These are phyloP conservation scores for Drosophila mercatorum DNA, from an alignment of 2,888 invertebrate genomes.

Conservation along the genomic window DNA sequence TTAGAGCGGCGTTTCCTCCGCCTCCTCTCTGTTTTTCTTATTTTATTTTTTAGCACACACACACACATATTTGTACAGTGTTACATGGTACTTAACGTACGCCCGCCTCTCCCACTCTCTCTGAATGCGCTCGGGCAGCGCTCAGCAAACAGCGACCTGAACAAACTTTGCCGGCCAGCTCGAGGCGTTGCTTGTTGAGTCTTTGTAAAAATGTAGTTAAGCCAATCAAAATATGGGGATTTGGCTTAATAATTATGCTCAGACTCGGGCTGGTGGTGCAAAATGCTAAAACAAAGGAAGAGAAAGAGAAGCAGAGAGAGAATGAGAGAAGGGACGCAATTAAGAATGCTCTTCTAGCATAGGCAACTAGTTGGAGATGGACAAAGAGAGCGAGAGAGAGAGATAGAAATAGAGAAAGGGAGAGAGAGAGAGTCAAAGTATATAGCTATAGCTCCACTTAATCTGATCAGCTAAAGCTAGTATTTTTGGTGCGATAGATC, in stretches of 20 bases:
- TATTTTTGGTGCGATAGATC: not conserved
- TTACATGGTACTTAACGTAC: conserved; percentile 13
- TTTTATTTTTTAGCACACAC: not conserved
- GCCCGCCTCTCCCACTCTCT: not conserved
- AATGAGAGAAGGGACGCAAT: not conserved
- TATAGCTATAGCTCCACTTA: too few relatives aligned
- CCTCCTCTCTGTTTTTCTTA: not conserved
- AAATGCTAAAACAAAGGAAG: not conserved
- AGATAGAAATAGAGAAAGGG: not conserved
- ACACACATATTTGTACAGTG: conserved; percentile 2
- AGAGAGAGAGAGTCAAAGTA: not conserved
- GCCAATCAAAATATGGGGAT: conserved; percentile 10
- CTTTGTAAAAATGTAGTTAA: conserved; percentile 9
- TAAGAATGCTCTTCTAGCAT: too few relatives aligned
- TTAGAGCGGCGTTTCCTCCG: not conserved
- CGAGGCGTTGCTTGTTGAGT: conserved; percentile 10
- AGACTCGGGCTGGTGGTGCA: not conserved
- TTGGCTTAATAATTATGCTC: conserved; percentile 5
- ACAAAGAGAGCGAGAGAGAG: not conserved
- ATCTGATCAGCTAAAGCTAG: not conserved
- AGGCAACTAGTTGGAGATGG: not conserved
- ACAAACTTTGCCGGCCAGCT: conserved; percentile 12
- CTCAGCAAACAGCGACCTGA: conserved; percentile 15
- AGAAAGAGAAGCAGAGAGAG: not conserved
- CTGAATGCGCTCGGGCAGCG: not conserved